These are phyloP conservation scores for Polyommatus iphigenia DNA, from an alignment of 2,888 invertebrate species.

Conservation along the genomic window DNA sequence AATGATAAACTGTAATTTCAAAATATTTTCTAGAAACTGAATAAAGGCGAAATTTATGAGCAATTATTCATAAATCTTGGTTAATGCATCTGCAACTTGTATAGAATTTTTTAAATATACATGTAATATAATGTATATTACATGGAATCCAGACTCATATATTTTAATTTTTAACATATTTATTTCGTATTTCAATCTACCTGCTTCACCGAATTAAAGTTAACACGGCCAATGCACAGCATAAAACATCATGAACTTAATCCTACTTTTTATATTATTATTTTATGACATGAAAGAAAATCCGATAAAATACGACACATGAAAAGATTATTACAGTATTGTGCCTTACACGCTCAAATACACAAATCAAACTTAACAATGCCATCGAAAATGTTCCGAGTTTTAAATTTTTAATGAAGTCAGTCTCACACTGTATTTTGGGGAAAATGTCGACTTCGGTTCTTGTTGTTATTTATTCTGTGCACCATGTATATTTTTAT, in stretches of 20 bases:
- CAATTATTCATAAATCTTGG: slow-evolving; percentile 7
- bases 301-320: slow-evolving; percentile 40
- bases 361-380: slow-evolving; percentile 74
- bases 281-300: slow-evolving; percentile 47
- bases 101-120: neutral
- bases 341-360: slow-evolving; percentile 63
- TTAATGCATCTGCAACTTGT: neutral
- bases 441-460: slow-evolving; percentile 59
- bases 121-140: neutral
- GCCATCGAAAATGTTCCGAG: slow-evolving; percentile 65
- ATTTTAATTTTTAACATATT: slow-evolving; percentile 1
- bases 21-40: slow-evolving; percentile 4
- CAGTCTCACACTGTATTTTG: slow-evolving; percentile 67
- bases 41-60: neutral
- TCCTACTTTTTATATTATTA: slow-evolving; percentile 39
- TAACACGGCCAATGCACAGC: slow-evolving; percentile 42
- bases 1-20: neutral
- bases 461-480: neutral
- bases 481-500: neutral
- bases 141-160: slow-evolving; percentile 1
- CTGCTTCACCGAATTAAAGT: slow-evolving; percentile 20
- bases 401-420: slow-evolving; percentile 76
- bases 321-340: slow-evolving; percentile 51
- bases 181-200: slow-evolving; percentile 18
- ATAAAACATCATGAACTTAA: slow-evolving; percentile 41